A percentile compares a stretch with the other conserved stretches of the same genome.
phyloP scores from a whole-genome alignment of 2,888 invertebrate species.

The Lasioglossum malachurum region DNA sequence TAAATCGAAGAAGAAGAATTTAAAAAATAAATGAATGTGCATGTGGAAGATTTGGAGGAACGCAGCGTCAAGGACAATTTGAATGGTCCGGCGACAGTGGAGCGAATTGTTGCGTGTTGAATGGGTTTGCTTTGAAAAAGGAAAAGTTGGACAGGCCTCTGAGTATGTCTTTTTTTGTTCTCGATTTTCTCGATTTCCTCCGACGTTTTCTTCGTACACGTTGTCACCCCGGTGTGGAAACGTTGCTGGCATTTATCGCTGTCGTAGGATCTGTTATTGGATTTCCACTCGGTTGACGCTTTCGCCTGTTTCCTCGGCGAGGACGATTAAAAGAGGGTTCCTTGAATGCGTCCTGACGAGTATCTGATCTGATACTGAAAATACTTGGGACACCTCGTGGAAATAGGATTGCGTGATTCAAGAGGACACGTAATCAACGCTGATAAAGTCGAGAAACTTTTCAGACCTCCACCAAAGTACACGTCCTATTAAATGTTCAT shows the following conservation, averaged over 20 bases:
- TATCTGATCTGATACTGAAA: constrained; percentile 59
- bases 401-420: constrained; percentile 36
- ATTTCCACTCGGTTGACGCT: constrained; percentile 72
- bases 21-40: not conserved
- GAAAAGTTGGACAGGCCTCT: not conserved
- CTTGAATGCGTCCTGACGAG: constrained; percentile 53
- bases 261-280: constrained; percentile 69
- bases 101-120: not conserved
- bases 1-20: not conserved
- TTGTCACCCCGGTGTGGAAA: not conserved
- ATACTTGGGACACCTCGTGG: constrained; percentile 44
- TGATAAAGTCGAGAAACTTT: constrained; percentile 19
- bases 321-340: constrained; percentile 60
- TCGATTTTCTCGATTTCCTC: constrained; percentile 5
- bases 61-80: not conserved
- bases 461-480: not conserved
- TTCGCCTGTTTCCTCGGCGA: constrained; percentile 55
- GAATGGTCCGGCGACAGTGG: not conserved
- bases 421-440: constrained; percentile 39
- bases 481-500: not conserved
- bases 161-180: not conserved
- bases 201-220: not conserved
- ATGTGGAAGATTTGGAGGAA: not conserved
- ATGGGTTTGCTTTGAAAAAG: not conserved
- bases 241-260: constrained; percentile 42